Conservation (phyloP, 2,113 vertebrate genomes). For the Halcyon senegalensis region DNA sequence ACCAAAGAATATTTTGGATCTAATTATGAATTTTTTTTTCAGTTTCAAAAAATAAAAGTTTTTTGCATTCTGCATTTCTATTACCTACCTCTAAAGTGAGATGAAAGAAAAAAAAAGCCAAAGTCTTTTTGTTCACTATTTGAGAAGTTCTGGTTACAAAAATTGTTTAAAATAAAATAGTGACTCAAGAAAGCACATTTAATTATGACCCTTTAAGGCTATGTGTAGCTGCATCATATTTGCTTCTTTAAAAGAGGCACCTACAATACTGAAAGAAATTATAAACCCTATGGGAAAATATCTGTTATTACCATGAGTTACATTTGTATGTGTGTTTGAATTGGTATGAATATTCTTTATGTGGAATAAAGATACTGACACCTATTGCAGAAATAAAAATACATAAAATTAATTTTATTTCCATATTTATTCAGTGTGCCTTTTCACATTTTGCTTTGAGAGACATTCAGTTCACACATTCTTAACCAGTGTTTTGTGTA, state of each 20-base stretch:
- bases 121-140: not conserved
- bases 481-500: not conserved
- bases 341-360: not conserved
- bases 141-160: not conserved
- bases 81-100: not conserved
- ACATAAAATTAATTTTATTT: not conserved
- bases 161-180: constrained; percentile 2
- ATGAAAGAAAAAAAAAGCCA: not conserved
- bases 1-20: not conserved
- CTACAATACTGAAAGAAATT: not conserved
- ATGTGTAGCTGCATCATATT: not conserved
- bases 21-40: not conserved
- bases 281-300: constrained; percentile 3
- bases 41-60: not conserved
- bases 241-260: not conserved
- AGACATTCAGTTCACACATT: not conserved
- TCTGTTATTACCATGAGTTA: not conserved
- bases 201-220: not conserved
- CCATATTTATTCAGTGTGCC: not conserved
- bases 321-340: not conserved
- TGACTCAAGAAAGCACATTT: not conserved
- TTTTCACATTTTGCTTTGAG: not conserved
- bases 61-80: not conserved
- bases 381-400: not conserved
- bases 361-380: not conserved